phyloP scores from a whole-genome alignment of 2,797 vertebrate species.

The Avahi laniger region DNA sequence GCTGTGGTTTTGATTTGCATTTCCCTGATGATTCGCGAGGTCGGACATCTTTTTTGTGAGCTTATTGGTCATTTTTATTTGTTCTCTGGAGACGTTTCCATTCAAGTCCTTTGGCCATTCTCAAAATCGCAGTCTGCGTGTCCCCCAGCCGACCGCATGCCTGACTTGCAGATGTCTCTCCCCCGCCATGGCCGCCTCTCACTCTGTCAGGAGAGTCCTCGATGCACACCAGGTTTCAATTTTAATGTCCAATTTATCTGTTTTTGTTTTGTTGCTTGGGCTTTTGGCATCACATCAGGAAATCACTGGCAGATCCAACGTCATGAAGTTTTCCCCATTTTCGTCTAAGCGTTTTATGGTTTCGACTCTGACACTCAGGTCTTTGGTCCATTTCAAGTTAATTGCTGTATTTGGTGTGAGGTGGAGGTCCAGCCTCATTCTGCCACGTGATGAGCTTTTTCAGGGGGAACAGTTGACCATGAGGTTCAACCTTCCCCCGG shows the following conservation, averaged over 20 bases:
- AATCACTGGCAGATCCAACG: accelerated
- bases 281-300: neutral
- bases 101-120: neutral
- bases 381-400: accelerated
- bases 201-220: accelerated
- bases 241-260: neutral
- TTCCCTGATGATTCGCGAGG: neutral
- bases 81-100: neutral
- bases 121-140: neutral
- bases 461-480: accelerated
- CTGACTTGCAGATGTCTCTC: too few species aligned
- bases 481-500: accelerated
- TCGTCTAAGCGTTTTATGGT: neutral
- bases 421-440: accelerated
- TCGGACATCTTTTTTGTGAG: neutral
- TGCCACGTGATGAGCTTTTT: neutral
- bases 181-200: neutral
- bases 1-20: neutral
- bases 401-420: accelerated
- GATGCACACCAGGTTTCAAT: neutral
- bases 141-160: neutral
- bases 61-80: neutral
- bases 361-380: accelerated
- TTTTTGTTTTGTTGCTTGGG: neutral
- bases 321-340: neutral